These are phyloP conservation scores for Papio anubis DNA, from an alignment of 2,113 vertebrate species.

Conservation along the genomic window DNA sequence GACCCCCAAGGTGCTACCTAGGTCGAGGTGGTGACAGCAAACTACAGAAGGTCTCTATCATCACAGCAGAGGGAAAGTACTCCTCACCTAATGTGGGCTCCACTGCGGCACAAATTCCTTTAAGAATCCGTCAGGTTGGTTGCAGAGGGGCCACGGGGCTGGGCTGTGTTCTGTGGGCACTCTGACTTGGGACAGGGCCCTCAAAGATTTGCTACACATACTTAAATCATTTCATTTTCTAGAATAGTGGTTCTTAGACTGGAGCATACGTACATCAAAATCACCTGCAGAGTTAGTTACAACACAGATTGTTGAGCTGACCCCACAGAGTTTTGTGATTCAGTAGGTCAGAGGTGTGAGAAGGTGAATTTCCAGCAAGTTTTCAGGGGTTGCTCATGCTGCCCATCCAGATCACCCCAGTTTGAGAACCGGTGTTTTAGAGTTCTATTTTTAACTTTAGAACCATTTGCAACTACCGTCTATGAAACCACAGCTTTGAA, in stretches of 20 bases:
- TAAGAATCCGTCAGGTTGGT: not conserved
- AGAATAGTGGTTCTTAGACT: not conserved
- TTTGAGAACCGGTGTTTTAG: not conserved
- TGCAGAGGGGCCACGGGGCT: not conserved
- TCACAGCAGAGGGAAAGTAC: not conserved
- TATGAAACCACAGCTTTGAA: slow-evolving; percentile 22
- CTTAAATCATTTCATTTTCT: not conserved
- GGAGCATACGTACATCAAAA: not conserved
- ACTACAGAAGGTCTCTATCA: not conserved
- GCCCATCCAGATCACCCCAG: not conserved
- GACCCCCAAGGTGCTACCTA: no score
- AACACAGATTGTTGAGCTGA: not conserved
- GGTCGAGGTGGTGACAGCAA: not conserved
- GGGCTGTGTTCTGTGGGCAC: not conserved
- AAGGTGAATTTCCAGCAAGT: not conserved
- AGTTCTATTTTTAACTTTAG: not conserved
- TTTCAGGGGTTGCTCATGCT: not conserved
- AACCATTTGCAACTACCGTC: not conserved
- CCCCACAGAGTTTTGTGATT: not conserved
- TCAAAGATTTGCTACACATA: not conserved
- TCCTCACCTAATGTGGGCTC: not conserved
- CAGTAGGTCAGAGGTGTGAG: not conserved
- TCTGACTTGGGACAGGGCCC: not conserved
- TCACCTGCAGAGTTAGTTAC: not conserved
- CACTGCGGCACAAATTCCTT: not conserved